phyloP scores from a whole-genome alignment of 2,888 invertebrate genomes.

The Barypeithes pellucidus region DNA sequence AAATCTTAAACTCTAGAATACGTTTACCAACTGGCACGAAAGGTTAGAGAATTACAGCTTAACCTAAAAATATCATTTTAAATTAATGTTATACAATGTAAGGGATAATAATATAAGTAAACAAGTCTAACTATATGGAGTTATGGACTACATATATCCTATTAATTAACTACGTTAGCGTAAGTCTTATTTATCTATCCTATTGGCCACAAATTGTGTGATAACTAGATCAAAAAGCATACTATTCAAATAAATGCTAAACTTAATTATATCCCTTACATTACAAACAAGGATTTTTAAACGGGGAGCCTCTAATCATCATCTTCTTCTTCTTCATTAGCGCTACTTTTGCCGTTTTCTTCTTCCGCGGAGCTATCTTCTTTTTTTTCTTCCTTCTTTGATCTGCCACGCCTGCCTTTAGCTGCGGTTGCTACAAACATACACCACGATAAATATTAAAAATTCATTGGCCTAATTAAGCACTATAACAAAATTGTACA shows the following conservation, averaged over 20 bases:
- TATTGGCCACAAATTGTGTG: background rate
- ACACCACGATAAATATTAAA: background rate
- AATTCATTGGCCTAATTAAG: background rate
- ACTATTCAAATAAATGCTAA: constrained; percentile 1
- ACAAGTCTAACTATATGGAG: too few species aligned
- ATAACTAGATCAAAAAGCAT: constrained; percentile 9
- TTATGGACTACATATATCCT: background rate
- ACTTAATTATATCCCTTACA: constrained; percentile 13
- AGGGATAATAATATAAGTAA: background rate
- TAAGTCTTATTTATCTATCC: constrained; percentile 1
- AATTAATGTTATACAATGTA: background rate
- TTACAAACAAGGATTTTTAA: constrained; percentile 13
- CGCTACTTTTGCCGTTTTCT: constrained; percentile 41
- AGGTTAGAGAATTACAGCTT: constrained; percentile 4
- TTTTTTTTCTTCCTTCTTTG: constrained; percentile 54
- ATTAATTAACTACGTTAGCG: constrained; percentile 4
- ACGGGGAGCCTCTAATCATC: constrained; percentile 40
- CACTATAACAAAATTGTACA: too few species aligned
- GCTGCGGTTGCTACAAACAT: constrained; percentile 11
- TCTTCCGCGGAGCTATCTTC: constrained; percentile 53
- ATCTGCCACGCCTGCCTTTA: constrained; percentile 48
- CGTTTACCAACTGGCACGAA: constrained; percentile 20
- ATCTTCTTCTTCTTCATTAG: constrained; percentile 53
- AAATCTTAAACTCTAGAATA: constrained; percentile 21
- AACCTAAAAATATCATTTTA: constrained; percentile 10